Evolutionary conservation across 2,888 invertebrate genomes (phyloP), one percentile per base, ranked within the genome.

Genomic region (Catotricha subobsoleta): DNA sequence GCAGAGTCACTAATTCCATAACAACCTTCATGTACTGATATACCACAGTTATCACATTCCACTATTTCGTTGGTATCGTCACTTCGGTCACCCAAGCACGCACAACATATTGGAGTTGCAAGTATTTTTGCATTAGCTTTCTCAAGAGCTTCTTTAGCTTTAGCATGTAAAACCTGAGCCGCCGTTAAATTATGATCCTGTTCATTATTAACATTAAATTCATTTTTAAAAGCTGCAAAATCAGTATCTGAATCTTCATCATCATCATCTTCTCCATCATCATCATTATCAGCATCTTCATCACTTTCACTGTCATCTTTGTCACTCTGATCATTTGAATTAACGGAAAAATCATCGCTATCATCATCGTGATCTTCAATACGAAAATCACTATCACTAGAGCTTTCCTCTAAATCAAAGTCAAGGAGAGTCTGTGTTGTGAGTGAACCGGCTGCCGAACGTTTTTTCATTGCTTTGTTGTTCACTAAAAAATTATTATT

Each of bases 11-110:
- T 84, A 29, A 94, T 83, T 6, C 94, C 94, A 63, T 95, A 94
- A 56, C 94, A 95, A 47, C 87, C 91, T 73, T 95, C 95, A 64
- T 95, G 95, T 3, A 95, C 94, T 31, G 90, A 86, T 5, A 92
- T 84, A 3, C 91, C 91, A 65, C 95, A 95, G 18, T 87, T 82
- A 66, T 95, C 95, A 64, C 95, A 95, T 62, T 94, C 94, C 1
- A 95, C 87, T 50, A 95, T 91, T 64, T 95, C 95, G 66, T 95
- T 94, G 42, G 82, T 74, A 51, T 86, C 86, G 65, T 88, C 90
- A 62, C 88, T 91, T 51, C 80, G 74, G 49, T 92, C 92, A 1
- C 92, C 91, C 40, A 94, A 67, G 56, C 95, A 95, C 2, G 90
- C 90, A 52, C 86, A 83, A 57, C 92, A 94, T 48, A 94, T 86